Conservation (phyloP, 92 coral and sea anemone genomes). For the Siderastrea radians region DNA sequence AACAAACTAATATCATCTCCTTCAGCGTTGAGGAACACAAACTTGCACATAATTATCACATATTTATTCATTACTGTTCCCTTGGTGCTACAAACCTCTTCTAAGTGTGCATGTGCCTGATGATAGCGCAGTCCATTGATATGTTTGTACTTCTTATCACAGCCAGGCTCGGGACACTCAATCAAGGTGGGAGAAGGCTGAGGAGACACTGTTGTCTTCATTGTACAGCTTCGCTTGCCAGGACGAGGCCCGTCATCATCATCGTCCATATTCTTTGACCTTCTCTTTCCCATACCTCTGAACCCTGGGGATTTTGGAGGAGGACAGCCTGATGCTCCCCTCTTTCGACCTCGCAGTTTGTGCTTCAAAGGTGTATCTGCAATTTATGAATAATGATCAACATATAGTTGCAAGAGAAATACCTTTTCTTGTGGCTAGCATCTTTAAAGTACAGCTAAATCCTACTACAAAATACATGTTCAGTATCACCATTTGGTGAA, state of each 20-base stretch:
- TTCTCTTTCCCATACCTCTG: slow-evolving; percentile 70
- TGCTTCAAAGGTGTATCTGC: slow-evolving; percentile 89
- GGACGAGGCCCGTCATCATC: slow-evolving; percentile 95
- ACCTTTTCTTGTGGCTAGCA: neutral
- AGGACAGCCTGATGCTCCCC: slow-evolving; percentile 71
- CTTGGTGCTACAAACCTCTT: slow-evolving; percentile 26
- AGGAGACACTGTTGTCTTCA: slow-evolving; percentile 92
- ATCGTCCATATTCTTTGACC: slow-evolving; percentile 82
- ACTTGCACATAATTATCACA: no score
- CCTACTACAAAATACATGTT: no score
- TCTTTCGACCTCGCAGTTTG: slow-evolving; percentile 89
- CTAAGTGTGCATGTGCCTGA: slow-evolving; percentile 99
- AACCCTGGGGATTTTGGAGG: slow-evolving; percentile 67
- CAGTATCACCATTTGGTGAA: no score
- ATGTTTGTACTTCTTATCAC: slow-evolving; percentile 97
- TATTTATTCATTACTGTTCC: no score
- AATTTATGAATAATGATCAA: neutral
- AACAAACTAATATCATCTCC: no score
- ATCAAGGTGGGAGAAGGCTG: slow-evolving; percentile 97
- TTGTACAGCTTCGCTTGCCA: slow-evolving; percentile 95
- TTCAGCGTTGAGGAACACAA: no score
- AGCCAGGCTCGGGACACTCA: slow-evolving; percentile 97
- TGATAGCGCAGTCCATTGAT: slow-evolving; percentile 98
- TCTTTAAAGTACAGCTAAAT: no score
- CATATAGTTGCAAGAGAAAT: neutral